Evolutionary conservation across 2,797 vertebrate species (phyloP), one percentile per base, ranked within the genome.

Genomic region (Sciurus vulgaris): DNA sequence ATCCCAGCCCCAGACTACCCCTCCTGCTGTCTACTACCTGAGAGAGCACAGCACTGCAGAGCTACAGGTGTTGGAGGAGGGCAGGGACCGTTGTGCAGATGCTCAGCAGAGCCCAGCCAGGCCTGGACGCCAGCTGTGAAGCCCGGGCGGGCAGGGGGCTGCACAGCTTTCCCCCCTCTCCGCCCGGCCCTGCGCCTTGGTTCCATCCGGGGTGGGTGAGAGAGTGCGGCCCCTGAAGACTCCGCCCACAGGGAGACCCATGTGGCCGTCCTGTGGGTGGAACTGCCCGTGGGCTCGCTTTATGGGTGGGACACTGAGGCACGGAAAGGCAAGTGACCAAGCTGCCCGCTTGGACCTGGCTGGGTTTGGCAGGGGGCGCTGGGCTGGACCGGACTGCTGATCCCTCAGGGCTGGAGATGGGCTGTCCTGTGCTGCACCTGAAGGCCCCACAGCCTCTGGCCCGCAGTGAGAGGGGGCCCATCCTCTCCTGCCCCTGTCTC

Each of bases 261-360:
- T 17, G 9, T 0, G 0, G 4, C 3, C 0, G 33, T 18, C 54
- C 38, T 4, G 0, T 0, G 9, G 33, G 12, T 2, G 12, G 28
- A 30, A 0, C 7, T 2, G 1, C 5, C 7, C 3, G 0, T 8
- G 54, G 22, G 3, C 13, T 26, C n/a, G 8, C 13, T 33, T 20
- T n/a, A 44, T 63, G 47, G 72, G 13, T 1, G 11, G 20, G 77
- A 44, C 30, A 12, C 2, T 6, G 33, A 20, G 59, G 92, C 5
- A 0, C 56, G 47, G 67, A 49, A 22, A 54, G 59, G 33, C 0
- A 35, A 47, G 18, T 5, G 44, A 10, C 18, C 1, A n/a, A 41
- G 14, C 30, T 18, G 24, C 51, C 3, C 35, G 69, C 17, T 2
- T 0, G 12, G 49, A 44, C 20, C 5, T 30, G 59, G 78, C 8